Base-by-base conservation (phyloP, 2,113 vertebrate genomes). In the Cepphus grylle region DNA sequence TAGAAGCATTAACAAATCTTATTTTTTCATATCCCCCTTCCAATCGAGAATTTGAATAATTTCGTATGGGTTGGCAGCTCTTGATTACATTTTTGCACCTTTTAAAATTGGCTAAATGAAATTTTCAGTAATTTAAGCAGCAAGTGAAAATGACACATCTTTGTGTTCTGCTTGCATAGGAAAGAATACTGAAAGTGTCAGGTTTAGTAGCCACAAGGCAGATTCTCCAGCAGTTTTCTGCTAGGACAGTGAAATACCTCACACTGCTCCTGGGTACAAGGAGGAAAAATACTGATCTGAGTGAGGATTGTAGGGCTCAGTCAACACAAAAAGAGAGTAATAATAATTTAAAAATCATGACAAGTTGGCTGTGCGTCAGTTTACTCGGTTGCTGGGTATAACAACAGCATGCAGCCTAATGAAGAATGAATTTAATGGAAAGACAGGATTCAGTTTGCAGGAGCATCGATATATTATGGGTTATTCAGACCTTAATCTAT, bases 61-160 rank as follows among this genome's bases (percentile, higher is more conserved):
- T 95, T 94, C 71, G 56, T 78, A 38, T 3, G 74, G 81, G 32
- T 71, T 95, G 95, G 63, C 90, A 94, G 93, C 82, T 65, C 85
- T 83, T 95, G 90, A 93, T 96, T 96, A 79, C 56, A 56, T 91
- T 95, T 96, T 96, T 93, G 85, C 79, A 67, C 82, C 50, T 87
- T 94, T 95, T 88, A 1, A n/a, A 96, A 84, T 58, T 71, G 59
- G 40, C 61, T 90, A 88, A 81, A 95, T 90, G 62, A 86, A 92
- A 92, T 90, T 88, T 92, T 43, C 40, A 92, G 91, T 81, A n/a
- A 30, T 79, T 91, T 71, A 86, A 93, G 77, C 11, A 18, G 56
- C 71, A 81, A 81, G 79, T 34, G 61, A 74, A 94, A 74, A 52
- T 45, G 87, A 30, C 81, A 71, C 7, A 40, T 27, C 67, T 88